phyloP scores from a whole-genome alignment of 2,797 vertebrate genomes.

The Melanotaenia parkinsoni region DNA sequence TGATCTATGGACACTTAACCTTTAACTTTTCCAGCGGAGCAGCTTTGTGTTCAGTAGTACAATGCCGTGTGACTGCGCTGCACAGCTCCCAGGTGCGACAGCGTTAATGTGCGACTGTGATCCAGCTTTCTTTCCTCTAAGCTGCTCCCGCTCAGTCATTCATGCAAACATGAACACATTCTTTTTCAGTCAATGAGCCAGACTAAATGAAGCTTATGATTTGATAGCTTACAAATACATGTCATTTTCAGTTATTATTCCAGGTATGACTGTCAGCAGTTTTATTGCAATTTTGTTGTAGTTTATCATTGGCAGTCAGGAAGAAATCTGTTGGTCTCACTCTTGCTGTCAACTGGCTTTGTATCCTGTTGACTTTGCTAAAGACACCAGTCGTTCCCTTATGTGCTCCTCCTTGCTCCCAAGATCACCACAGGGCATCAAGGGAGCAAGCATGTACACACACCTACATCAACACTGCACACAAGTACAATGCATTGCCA shows the following conservation, averaged over 20 bases:
- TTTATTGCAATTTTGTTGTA: slow-evolving; percentile 26
- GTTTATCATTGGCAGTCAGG: slow-evolving; percentile 4
- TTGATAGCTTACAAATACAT: slow-evolving; percentile 40
- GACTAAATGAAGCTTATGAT: slow-evolving; percentile 41
- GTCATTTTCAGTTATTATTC: slow-evolving; percentile 27
- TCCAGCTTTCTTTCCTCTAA: slow-evolving; percentile 34
- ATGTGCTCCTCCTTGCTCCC: slow-evolving; percentile 39
- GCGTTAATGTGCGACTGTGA: slow-evolving; percentile 61
- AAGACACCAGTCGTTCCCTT: slow-evolving; percentile 61
- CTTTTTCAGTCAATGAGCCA: slow-evolving; percentile 52
- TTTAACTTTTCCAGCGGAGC: slow-evolving; percentile 68
- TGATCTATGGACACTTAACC: slow-evolving; percentile 70
- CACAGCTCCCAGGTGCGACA: slow-evolving; percentile 68
- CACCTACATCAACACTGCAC: slow-evolving; percentile 39
- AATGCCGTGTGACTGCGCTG: slow-evolving; percentile 30
- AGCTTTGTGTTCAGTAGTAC: slow-evolving; percentile 52
- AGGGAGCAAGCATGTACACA: slow-evolving; percentile 36
- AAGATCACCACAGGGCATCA: slow-evolving; percentile 46
- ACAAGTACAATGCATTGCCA: slow-evolving; percentile 44
- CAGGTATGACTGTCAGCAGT: slow-evolving; percentile 19
- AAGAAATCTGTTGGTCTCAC: slow-evolving; percentile 20
- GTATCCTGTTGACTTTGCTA: slow-evolving; percentile 67
- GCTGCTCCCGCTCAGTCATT: slow-evolving; percentile 40
- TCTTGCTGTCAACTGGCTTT: slow-evolving; percentile 25
- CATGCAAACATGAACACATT: slow-evolving; percentile 50